Percentiles rank a stretch among this genome's conserved stretches.
Evolutionary conservation across 2,797 vertebrate genomes (phyloP).

Genomic region (Sitta carolinensis): DNA sequence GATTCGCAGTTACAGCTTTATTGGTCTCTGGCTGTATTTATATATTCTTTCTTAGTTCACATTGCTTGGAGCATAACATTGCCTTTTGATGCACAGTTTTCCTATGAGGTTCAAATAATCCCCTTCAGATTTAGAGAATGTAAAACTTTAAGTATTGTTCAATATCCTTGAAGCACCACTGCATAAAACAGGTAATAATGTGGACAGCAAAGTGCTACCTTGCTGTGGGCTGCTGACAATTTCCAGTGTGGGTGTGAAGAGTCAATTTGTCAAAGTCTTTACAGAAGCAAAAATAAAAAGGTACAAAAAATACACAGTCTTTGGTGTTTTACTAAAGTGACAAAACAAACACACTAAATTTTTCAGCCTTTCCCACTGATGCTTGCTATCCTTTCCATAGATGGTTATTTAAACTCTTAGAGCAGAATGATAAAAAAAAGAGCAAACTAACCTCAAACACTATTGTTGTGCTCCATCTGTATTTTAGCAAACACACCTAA

Average conservation of each 20-base stretch:
- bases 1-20: slow-evolving; percentile 57
- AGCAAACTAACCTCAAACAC: background rate
- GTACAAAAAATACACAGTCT: background rate
- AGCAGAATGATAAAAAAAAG: background rate
- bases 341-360: background rate
- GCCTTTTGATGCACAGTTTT: slow-evolving; percentile 13
- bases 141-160: slow-evolving; percentile 29
- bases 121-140: slow-evolving; percentile 16
- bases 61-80: slow-evolving; percentile 30
- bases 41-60: slow-evolving; percentile 41
- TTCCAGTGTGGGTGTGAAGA: background rate
- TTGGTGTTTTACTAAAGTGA: background rate
- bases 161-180: background rate
- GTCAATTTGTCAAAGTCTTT: background rate
- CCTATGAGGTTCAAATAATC: slow-evolving; percentile 11
- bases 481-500: background rate
- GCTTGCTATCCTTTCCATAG: background rate
- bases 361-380: background rate
- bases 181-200: background rate
- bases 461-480: background rate
- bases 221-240: background rate
- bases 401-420: background rate
- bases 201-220: background rate
- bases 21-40: slow-evolving; percentile 42
- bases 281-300: background rate